These are phyloP conservation scores for Cynopterus sphinx DNA, from an alignment of 2,797 vertebrate genomes.

Conservation along the genomic window DNA sequence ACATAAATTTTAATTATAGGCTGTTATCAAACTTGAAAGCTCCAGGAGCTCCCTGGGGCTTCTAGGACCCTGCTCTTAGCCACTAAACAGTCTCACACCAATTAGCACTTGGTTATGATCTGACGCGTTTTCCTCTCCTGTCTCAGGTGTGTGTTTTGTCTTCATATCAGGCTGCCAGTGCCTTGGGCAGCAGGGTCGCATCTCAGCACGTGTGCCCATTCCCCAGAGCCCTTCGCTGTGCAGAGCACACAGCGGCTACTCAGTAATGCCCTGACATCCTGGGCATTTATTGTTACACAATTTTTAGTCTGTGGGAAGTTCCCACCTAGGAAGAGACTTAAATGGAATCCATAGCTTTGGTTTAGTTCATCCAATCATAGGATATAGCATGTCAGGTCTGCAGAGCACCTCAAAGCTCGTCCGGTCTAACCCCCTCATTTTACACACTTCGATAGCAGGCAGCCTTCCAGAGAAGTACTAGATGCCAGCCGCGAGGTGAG, in stretches of 20 bases:
- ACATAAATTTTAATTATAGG: neutral
- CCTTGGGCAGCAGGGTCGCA: neutral
- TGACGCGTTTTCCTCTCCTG: fast-evolving
- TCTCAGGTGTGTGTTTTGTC: neutral
- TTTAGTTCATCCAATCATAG: slow-evolving; percentile 1
- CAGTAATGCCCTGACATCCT: neutral
- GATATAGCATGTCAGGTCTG: neutral
- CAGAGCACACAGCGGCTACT: neutral
- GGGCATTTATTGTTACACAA: neutral
- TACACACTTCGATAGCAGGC: neutral
- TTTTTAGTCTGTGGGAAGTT: neutral
- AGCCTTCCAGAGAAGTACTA: neutral
- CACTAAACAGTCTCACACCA: neutral
- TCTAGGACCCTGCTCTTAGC: neutral
- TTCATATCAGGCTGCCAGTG: neutral
- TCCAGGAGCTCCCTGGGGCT: neutral
- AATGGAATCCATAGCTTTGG: slow-evolving; percentile 1
- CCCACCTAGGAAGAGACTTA: slow-evolving; percentile 45
- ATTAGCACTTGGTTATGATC: neutral
- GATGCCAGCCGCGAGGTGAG: neutral
- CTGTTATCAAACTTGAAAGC: neutral
- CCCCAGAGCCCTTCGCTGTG: neutral
- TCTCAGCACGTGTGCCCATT: neutral
- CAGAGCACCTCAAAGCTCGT: neutral
- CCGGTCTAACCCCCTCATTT: neutral